These are phyloP conservation scores for Macropis europaea DNA, from an alignment of 2,888 invertebrate species.

Conservation along the genomic window DNA sequence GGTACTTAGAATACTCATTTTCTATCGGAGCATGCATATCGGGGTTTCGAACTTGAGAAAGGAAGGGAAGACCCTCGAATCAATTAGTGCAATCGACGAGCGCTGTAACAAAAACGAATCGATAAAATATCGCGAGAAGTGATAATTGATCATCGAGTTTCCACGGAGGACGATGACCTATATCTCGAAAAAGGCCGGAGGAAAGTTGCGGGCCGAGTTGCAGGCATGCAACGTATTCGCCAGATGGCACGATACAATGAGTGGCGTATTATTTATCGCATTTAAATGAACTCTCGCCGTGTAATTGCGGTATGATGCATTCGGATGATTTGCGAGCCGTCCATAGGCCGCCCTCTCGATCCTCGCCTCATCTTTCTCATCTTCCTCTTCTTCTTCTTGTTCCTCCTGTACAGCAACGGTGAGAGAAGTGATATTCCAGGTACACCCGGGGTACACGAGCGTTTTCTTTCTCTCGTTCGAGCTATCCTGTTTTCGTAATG, in stretches of 20 bases:
- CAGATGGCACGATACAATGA: slow-evolving; percentile 73
- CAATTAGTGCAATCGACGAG: too few relatives aligned
- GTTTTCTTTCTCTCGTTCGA: slow-evolving; percentile 44
- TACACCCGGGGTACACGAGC: slow-evolving; percentile 38
- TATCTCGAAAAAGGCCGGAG: neutral
- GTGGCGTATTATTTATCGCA: slow-evolving; percentile 77
- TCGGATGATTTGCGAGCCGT: slow-evolving; percentile 77
- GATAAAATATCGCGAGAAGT: too few relatives aligned
- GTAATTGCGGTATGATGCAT: slow-evolving; percentile 79
- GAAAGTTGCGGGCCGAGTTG: slow-evolving; percentile 45
- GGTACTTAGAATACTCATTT: too few relatives aligned
- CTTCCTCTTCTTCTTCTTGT: too few relatives aligned
- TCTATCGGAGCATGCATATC: too few relatives aligned
- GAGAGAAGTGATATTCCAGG: slow-evolving; percentile 52
- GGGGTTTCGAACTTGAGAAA: too few relatives aligned
- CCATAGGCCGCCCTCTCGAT: slow-evolving; percentile 40
- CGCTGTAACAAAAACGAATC: too few relatives aligned
- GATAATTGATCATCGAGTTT: too few relatives aligned
- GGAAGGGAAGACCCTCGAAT: too few relatives aligned
- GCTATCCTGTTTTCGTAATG: slow-evolving; percentile 57
- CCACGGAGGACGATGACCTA: too few relatives aligned
- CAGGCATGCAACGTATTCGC: slow-evolving; percentile 40
- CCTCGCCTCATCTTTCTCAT: neutral
- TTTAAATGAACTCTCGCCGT: slow-evolving; percentile 78
- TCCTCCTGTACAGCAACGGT: too few relatives aligned